A percentile compares a stretch with the other conserved stretches of the same genome.
These are phyloP conservation scores for Axis porcinus DNA, from an alignment of 2,113 vertebrate genomes.

Conservation along the genomic window DNA sequence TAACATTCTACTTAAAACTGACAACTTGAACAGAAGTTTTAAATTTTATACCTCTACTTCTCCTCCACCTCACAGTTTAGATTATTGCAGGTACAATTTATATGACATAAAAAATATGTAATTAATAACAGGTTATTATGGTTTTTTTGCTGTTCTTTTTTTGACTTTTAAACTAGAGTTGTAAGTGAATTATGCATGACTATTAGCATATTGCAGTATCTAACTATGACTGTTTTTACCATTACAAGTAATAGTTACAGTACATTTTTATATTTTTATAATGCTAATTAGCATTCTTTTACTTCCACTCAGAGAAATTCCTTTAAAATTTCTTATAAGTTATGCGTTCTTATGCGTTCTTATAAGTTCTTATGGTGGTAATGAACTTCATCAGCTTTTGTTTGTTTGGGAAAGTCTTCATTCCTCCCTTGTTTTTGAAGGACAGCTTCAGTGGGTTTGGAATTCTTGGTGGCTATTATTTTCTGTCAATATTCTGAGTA, in stretches of 20 bases:
- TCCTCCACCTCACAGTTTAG: background rate
- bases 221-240: background rate
- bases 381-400: background rate
- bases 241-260: background rate
- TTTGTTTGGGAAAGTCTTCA: background rate
- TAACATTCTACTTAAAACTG: background rate
- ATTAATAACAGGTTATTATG: background rate
- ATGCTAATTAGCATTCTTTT: background rate
- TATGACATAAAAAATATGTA: background rate
- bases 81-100: background rate
- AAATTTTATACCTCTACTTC: background rate
- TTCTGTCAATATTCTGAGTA: background rate
- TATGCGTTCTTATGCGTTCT: too few species aligned
- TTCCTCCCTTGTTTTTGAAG: background rate
- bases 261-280: background rate
- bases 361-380: too few species aligned
- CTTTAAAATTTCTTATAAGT: background rate
- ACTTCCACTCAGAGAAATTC: background rate
- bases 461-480: background rate
- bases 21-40: background rate
- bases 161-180: background rate
- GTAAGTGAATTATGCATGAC: background rate
- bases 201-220: background rate
- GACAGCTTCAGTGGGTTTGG: background rate
- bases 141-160: background rate